Evolutionary conservation across 2,113 vertebrate species (phyloP), one percentile per base, ranked within the genome.

Genomic region (Elgaria multicarinata): DNA sequence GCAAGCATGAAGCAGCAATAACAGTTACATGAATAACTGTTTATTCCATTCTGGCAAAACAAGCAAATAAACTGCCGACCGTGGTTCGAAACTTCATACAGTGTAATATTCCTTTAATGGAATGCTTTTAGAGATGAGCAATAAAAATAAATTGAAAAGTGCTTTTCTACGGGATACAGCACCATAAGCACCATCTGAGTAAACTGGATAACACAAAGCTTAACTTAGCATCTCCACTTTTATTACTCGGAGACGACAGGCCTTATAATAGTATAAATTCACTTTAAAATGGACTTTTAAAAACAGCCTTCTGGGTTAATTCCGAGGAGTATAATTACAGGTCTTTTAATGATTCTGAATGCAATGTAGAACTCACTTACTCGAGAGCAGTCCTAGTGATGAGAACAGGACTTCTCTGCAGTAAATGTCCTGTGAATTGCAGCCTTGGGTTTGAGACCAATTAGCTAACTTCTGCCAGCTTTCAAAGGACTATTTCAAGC

Each of bases 111-210:
- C 93, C 96, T 94, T 97, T 96, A 96, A 97, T 96, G 97, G 97
- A 97, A 97, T 94, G 95, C 96, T 97, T 97, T 97, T 97, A 97
- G 96, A 97, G 96, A 89, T 90, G 94, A 94, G 96, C 94, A 93
- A 96, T 97, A 97, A 97, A 97, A 97, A 97, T 95, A 97, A 97
- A 97, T 97, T 96, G 97, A 92, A 95, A 97, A 96, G 88, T 95
- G 95, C 92, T 96, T 95, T 97, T 96, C 94, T 93, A 94, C 91
- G 93, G 95, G 95, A 87, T 97, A 90, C 95, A 96, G 95, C 96
- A 96, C 94, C 94, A 92, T 93, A 79, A 95, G 95, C 95, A 93
- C 92, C 93, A 71, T 93, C 93, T 94, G 96, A 96, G 94, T 94
- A 95, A 95, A 95, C 94, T 93, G 97, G 96, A 95, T 91, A 96